Evolutionary conservation across 2,113 vertebrate genomes (phyloP).

Genomic region (Xenus cinereus): DNA sequence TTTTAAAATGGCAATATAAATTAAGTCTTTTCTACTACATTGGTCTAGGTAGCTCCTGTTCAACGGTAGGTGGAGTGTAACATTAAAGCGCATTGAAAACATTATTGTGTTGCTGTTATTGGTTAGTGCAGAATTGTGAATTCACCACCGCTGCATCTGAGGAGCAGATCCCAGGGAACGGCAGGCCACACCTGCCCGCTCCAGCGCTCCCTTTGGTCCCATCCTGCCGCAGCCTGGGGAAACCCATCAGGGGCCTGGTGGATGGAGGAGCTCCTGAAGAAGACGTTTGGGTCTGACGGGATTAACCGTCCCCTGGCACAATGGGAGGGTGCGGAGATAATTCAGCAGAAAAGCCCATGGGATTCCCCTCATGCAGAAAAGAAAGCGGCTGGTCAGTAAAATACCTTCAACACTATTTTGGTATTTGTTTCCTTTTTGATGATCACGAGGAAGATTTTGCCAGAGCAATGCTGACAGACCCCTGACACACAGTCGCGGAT

Average conservation of each 20-base stretch:
- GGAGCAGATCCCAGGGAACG: background rate
- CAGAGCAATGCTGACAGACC: background rate
- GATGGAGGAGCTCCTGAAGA: background rate
- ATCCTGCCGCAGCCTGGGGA: background rate
- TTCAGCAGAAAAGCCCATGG: background rate
- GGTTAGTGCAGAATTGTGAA: background rate
- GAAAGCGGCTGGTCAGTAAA: background rate
- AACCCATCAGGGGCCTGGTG: background rate
- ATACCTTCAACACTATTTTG: background rate
- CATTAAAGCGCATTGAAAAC: background rate
- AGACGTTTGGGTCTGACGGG: background rate
- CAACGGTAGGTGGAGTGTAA: background rate
- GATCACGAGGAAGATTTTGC: background rate
- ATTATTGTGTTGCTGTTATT: background rate
- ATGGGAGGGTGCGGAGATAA: background rate
- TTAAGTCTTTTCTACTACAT: background rate
- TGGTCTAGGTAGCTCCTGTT: background rate
- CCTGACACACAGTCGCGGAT: fast-evolving
- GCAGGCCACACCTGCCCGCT: background rate
- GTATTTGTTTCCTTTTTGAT: background rate
- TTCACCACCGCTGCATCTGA: background rate
- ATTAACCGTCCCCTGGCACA: background rate
- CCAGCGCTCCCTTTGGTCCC: background rate
- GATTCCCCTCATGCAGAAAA: background rate
- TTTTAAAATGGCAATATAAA: background rate